Base-by-base conservation (phyloP, 2,797 vertebrate genomes). In the Eidolon dupreanum region DNA sequence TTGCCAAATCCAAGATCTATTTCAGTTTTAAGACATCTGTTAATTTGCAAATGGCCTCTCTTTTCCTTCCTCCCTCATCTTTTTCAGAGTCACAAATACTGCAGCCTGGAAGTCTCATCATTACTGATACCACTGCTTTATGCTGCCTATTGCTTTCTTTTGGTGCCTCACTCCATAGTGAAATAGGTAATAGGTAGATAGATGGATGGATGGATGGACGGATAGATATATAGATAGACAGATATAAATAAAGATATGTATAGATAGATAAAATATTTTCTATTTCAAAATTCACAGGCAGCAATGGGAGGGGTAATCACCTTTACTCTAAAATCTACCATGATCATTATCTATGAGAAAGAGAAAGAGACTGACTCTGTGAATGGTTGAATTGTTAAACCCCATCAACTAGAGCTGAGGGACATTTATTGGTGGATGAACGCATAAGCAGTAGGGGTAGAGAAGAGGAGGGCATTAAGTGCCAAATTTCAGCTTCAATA, bases 1-100 rank as follows among this genome's bases (percentile, higher is more conserved):
- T 88, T 96, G 61, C 66, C 66, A 96, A 90, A 70, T 71, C 49
- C 41, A 73, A 79, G 63, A 74, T 85, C 55, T 92, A 82, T 88
- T 96, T 96, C 57, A 36, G 19, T 51, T 68, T 87, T 73, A 77
- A 94, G 86, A 41, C 70, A 97, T 73, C 79, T 94, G 70, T 71
- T 87, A 74, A 33, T 71, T 70, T 93, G 41, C 63, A 93, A 89
- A 91, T 51, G 74, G 41, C 24, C 88, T 81, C 59, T 93, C 26
- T 70, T 38, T 12, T 24, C 26, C 26, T 24, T 73, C 28, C 8
- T 84, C n/a, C 31, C n/a, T 87, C 1, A 1, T 12, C 46, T 75
- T 68, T 59, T 36, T 70, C 57, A 81, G 51, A 75, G 38, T 53
- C 38, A 24, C 20, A 33, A 33, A 4, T 74, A 49, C 78, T 65